Conservation (phyloP, 2,888 invertebrate species). For the Falcaria lacertinaria region DNA sequence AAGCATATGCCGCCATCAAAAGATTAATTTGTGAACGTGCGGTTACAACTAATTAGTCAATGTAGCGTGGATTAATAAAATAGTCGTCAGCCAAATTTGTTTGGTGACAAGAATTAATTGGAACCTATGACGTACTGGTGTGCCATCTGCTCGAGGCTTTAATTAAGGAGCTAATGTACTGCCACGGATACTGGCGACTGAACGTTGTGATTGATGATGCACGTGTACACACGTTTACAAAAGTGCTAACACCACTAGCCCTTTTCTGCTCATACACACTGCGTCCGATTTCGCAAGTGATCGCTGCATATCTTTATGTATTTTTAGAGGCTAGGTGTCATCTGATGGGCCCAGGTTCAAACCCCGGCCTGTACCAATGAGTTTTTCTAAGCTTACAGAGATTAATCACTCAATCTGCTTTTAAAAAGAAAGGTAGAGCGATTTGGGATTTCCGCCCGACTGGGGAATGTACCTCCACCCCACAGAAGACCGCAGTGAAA, state of each 20-base stretch:
- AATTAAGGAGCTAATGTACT: constrained; percentile 75
- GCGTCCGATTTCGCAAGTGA: too few relatives aligned
- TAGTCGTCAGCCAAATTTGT: constrained; percentile 54
- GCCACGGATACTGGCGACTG: constrained; percentile 42
- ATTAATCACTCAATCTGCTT: too few relatives aligned
- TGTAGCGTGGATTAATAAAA: constrained; percentile 46
- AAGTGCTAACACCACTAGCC: constrained; percentile 14
- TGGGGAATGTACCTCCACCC: too few relatives aligned
- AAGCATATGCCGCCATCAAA: constrained; percentile 3
- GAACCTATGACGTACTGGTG: constrained; percentile 59
- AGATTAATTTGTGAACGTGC: constrained; percentile 17
- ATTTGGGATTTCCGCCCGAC: too few relatives aligned
- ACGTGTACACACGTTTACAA: constrained; percentile 23
- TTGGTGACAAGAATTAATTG: constrained; percentile 72
- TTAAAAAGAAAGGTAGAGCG: too few relatives aligned
- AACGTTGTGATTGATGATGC: constrained; percentile 66
- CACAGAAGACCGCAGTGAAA: too few relatives aligned
- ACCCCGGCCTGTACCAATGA: too few relatives aligned
- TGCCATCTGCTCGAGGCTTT: constrained; percentile 67
- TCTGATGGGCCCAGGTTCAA: too few relatives aligned
- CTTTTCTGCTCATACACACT: neutral
- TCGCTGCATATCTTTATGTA: too few relatives aligned
- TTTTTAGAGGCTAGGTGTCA: too few relatives aligned
- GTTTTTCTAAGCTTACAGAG: too few relatives aligned
- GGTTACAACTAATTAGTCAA: constrained; percentile 39